phyloP scores from a whole-genome alignment of 1,140 invertebrate genomes.

The Ditylenchus dipsaci region DNA sequence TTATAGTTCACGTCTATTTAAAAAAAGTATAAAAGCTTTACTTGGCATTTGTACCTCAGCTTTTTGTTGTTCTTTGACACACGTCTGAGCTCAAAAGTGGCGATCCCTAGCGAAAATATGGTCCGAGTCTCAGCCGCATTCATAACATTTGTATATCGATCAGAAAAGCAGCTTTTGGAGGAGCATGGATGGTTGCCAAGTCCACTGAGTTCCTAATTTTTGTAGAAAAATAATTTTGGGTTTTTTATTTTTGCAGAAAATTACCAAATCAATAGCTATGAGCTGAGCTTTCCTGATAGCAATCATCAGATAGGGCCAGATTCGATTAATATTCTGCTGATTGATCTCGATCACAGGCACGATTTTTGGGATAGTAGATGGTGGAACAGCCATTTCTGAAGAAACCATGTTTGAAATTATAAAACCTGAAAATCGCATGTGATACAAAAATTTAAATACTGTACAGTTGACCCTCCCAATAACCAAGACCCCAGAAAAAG shows the following conservation, averaged over 20 bases:
- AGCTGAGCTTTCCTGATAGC: conserved; percentile 15
- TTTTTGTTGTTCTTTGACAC: neutral
- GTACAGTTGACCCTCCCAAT: too few relatives aligned
- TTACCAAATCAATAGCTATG: conserved; percentile 27
- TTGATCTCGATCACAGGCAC: conserved; percentile 26
- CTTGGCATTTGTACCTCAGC: conserved; percentile 23
- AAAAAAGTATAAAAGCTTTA: conserved; percentile 10
- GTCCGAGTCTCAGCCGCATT: conserved; percentile 17
- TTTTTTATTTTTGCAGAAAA: neutral
- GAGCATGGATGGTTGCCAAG: conserved; percentile 10
- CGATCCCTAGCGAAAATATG: conserved; percentile 25
- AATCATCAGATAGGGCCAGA: conserved; percentile 20
- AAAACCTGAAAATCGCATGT: neutral
- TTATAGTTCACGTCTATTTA: neutral
- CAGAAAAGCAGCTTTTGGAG: conserved; percentile 4
- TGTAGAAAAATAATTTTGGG: neutral
- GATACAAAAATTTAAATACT: too few relatives aligned
- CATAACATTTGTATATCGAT: conserved; percentile 10
- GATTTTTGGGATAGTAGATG: neutral
- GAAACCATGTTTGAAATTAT: neutral
- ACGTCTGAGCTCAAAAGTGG: conserved; percentile 23
- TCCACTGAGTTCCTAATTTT: conserved; percentile 32
- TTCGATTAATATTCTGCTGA: conserved; percentile 13
- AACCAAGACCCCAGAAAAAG: too few relatives aligned
- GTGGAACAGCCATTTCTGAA: neutral